Base-by-base conservation (phyloP, 2,888 invertebrate genomes). In the Lasioglossum malachurum region DNA sequence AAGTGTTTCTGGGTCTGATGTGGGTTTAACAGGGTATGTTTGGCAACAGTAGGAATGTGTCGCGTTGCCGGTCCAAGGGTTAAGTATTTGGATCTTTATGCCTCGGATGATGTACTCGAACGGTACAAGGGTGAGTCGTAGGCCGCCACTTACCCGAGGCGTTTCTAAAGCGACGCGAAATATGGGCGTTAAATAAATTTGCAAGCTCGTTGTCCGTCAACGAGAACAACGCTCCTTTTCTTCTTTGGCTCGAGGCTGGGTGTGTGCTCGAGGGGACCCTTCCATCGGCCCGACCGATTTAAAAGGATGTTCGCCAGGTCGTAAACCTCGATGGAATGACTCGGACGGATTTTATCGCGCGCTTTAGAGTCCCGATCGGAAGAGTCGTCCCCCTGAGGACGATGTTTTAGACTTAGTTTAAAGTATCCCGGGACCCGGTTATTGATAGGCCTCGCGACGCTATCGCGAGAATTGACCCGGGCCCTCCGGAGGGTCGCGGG, bases 391-490 rank as follows among this genome's bases (percentile, higher is more conserved):
- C 94, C 91, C 85, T 53, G 95, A 94, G 95, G 93, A 90, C 93
- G 92, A 95, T 95, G 93, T 92, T 92, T 95, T 93, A 94, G 92
- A 93, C 94, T 95, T 94, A 94, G 94, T 95, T 95, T 94, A 94
- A 94, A 95, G 93, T 94, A 94, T 94, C 92, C 10, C 35, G 92
- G 88, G 80, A 83, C 88, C 57, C 89, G 91, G 92, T 93, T 93
- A 93, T 94, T 92, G 94, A 93, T 91, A 84, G 87, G 78, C 82
- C 81, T 81, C 76, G 82, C 64, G 85, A 84, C 91, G 84, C 84
- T 90, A 91, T 90, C 90, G 75, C 78, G 79, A 88, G 74, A 88
- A 88, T 89, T 82, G 90, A 90, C 84, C 87, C 75, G 49, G 38
- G n/a, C n/a, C 84, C 83, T 60, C 74, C 74, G 75, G n/a, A 14